phyloP scores from a whole-genome alignment of 2,113 vertebrate species.

The Eulemur rufifrons region DNA sequence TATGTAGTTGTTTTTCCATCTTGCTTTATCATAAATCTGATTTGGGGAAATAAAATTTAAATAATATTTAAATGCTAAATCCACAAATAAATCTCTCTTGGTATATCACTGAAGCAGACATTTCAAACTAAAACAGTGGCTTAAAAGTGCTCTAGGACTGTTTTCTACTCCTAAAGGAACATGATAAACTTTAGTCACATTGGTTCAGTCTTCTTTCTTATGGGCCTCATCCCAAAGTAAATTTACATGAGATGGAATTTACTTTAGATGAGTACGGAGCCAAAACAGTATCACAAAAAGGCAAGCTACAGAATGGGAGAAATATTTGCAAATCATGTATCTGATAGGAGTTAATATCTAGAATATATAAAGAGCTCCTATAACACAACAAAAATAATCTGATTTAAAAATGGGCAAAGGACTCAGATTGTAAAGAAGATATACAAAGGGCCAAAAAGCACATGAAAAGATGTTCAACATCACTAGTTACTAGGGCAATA shows the following conservation, averaged over 20 bases:
- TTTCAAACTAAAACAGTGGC: background rate
- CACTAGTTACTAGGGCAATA: background rate
- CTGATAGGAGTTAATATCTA: background rate
- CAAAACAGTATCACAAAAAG: conserved; percentile 32
- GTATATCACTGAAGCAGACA: background rate
- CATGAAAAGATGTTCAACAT: background rate
- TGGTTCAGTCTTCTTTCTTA: background rate
- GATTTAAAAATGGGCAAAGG: background rate
- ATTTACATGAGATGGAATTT: background rate
- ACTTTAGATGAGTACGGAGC: background rate
- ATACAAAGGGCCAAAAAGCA: background rate
- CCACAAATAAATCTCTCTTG: conserved; percentile 7
- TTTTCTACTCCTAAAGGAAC: background rate
- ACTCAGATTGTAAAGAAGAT: background rate
- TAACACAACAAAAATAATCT: background rate
- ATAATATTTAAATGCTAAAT: conserved; percentile 23
- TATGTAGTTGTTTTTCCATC: background rate
- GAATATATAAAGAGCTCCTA: conserved; percentile 3
- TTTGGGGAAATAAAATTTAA: background rate
- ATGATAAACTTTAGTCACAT: background rate
- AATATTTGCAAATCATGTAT: background rate
- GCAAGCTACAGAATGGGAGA: background rate
- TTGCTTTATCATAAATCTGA: conserved; percentile 28
- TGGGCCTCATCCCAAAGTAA: background rate
- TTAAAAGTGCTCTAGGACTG: background rate